Conservation (phyloP, 2,888 invertebrate genomes). For the Pyrocoelia pectoralis region DNA sequence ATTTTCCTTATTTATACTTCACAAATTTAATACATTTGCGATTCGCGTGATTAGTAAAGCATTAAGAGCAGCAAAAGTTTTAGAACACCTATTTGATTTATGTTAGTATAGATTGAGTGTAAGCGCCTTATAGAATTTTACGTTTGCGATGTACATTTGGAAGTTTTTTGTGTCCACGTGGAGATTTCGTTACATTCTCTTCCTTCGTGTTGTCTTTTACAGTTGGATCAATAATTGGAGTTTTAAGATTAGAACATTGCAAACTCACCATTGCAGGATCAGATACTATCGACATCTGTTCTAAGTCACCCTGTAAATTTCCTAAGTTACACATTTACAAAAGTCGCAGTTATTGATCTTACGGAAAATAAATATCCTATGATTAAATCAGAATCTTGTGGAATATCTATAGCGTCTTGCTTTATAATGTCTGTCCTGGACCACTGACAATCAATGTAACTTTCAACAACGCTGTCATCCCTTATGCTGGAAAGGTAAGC, state of each 20-base stretch:
- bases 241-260: conserved; percentile 65
- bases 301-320: conserved; percentile 69
- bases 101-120: neutral
- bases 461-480: conserved; percentile 68
- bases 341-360: conserved; percentile 51
- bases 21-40: neutral
- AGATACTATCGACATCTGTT: conserved; percentile 71
- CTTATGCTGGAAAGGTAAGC: conserved; percentile 66
- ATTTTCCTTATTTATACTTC: neutral
- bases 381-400: conserved; percentile 73
- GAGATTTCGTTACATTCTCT: conserved; percentile 16
- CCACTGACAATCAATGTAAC: conserved; percentile 75
- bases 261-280: conserved; percentile 69
- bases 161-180: conserved; percentile 24
- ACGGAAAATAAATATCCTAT: conserved; percentile 75
- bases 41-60: neutral
- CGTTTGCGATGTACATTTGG: conserved; percentile 28
- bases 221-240: conserved; percentile 58
- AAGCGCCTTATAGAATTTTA: conserved; percentile 21
- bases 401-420: conserved; percentile 71
- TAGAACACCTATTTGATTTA: neutral
- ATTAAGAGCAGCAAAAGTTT: neutral
- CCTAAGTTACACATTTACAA: no score
- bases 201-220: conserved; percentile 45
- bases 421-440: conserved; percentile 71